These are phyloP conservation scores for Lepidotrigona ventralis DNA, from an alignment of 1,140 invertebrate species.

Conservation along the genomic window DNA sequence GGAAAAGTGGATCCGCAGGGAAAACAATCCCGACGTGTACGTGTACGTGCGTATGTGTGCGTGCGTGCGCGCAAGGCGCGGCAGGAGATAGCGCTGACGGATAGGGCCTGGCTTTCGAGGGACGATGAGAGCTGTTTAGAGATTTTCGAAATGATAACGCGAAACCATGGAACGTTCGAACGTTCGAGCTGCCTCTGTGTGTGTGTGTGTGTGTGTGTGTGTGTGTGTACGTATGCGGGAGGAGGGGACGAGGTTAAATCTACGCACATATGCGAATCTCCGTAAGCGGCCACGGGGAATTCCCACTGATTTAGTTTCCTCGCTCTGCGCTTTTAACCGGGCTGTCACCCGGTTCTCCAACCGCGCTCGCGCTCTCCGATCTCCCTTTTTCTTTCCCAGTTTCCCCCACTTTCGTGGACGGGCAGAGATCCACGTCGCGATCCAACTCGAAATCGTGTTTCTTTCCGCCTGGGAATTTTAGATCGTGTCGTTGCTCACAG, in stretches of 20 bases:
- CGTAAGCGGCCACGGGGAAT: slow-evolving; percentile 46
- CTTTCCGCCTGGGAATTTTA: too few relatives aligned
- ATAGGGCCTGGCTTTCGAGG: slow-evolving; percentile 64
- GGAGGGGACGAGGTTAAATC: slow-evolving; percentile 44
- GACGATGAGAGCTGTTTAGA: slow-evolving; percentile 63
- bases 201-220: neutral
- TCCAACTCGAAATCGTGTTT: too few relatives aligned
- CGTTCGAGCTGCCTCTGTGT: too few relatives aligned
- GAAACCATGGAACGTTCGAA: slow-evolving; percentile 38
- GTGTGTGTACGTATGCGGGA: too few relatives aligned
- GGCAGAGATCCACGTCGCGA: too few relatives aligned
- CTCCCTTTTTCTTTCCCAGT: too few relatives aligned
- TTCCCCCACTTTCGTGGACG: too few relatives aligned
- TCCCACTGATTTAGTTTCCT: slow-evolving; percentile 64
- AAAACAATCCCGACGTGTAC: slow-evolving; percentile 37
- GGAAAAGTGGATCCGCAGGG: slow-evolving; percentile 37
- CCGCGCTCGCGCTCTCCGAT: too few relatives aligned
- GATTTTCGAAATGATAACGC: slow-evolving; percentile 63
- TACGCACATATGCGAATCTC: slow-evolving; percentile 40
- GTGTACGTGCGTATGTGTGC: too few relatives aligned
- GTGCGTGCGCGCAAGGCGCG: slow-evolving; percentile 32
- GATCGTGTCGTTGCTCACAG: too few relatives aligned
- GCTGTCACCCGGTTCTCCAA: too few relatives aligned
- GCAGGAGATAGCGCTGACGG: slow-evolving; percentile 75
- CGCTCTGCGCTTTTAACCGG: neutral